Evolutionary conservation across 2,113 vertebrate species (phyloP).

Genomic region (Eleginops maclovinus): DNA sequence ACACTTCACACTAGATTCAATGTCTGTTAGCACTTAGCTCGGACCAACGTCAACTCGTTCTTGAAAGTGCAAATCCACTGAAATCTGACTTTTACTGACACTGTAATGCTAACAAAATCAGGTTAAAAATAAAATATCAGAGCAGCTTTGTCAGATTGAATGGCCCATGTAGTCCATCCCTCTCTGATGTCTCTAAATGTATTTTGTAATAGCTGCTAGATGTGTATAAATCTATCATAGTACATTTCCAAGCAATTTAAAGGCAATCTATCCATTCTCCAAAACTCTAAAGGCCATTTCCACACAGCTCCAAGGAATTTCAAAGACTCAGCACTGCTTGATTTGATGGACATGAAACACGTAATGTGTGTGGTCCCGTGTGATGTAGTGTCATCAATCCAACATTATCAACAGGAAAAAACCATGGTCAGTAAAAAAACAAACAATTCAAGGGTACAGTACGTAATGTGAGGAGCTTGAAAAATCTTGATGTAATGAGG

Average conservation of each 20-base stretch:
- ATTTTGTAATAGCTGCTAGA: neutral
- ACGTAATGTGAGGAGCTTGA: slow-evolving; percentile 1
- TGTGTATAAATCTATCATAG: neutral
- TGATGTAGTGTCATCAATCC: slow-evolving; percentile 20
- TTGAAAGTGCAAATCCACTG: slow-evolving; percentile 13
- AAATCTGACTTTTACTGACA: slow-evolving; percentile 22
- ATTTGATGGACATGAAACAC: neutral
- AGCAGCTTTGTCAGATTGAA: slow-evolving; percentile 4
- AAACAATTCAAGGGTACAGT: slow-evolving; percentile 9
- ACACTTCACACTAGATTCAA: neutral
- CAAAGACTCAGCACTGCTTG: neutral
- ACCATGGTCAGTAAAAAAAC: neutral
- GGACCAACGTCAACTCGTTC: slow-evolving; percentile 11
- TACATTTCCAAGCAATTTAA: slow-evolving; percentile 3
- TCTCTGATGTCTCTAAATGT: neutral
- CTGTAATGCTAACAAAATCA: neutral
- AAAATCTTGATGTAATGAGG: neutral
- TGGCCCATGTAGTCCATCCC: neutral
- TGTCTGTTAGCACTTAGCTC: neutral
- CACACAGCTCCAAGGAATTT: neutral
- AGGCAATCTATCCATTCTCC: neutral
- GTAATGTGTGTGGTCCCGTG: slow-evolving; percentile 33
- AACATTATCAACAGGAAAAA: slow-evolving; percentile 28
- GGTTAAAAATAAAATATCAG: neutral
- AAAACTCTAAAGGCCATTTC: slow-evolving; percentile 30